Evolutionary conservation across 2,888 invertebrate species (phyloP).

Genomic region (Philonicus albiceps): DNA sequence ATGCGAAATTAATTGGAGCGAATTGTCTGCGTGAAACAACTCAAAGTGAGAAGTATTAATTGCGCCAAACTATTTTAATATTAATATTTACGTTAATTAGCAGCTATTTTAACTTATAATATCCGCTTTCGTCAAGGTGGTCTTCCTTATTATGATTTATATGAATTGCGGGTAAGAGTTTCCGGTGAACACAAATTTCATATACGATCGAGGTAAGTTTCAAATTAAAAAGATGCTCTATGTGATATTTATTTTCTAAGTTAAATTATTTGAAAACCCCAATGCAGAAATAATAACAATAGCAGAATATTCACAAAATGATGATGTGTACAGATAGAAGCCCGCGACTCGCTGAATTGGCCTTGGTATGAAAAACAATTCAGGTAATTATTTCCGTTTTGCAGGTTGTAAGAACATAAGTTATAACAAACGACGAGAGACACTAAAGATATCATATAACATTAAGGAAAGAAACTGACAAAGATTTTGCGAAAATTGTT

Average conservation of each 20-base stretch:
- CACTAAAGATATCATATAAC: neutral
- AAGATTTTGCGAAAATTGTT: neutral
- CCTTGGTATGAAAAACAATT: neutral
- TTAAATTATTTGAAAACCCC: neutral
- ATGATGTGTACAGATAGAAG: neutral
- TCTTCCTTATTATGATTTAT: neutral
- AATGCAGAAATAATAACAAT: neutral
- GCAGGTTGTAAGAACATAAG: neutral
- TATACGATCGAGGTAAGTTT: no score
- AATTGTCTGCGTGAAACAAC: constrained; percentile 1
- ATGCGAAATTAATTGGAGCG: constrained; percentile 30
- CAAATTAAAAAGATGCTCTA: neutral
- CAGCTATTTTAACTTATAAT: neutral
- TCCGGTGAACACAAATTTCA: neutral
- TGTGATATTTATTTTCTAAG: neutral
- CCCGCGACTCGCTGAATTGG: neutral
- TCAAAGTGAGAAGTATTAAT: neutral
- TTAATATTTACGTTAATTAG: neutral
- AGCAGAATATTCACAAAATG: neutral
- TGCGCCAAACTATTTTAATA: constrained; percentile 26
- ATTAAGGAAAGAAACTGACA: neutral
- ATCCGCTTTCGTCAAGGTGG: neutral
- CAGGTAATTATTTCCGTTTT: neutral
- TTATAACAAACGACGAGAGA: neutral
- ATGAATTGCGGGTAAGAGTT: neutral